Conservation (phyloP, 2,888 invertebrate species). For the Strigamia maritima region DNA sequence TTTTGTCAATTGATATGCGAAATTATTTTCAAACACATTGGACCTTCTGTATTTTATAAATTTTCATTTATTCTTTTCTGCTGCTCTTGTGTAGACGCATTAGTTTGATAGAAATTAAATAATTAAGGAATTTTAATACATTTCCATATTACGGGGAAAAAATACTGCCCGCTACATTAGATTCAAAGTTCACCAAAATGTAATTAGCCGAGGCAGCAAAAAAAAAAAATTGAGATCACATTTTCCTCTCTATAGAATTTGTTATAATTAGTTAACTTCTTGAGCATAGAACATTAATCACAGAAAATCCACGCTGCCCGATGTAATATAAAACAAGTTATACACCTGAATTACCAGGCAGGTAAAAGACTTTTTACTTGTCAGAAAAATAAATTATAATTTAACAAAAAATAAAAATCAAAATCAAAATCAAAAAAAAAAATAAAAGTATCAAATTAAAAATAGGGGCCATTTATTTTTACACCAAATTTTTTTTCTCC, state of each 20-base stretch:
- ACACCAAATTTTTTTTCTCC: background rate
- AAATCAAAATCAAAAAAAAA: background rate
- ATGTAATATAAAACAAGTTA: slow-evolving; percentile 14
- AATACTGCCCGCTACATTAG: slow-evolving; percentile 9
- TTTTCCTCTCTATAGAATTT: slow-evolving; percentile 1
- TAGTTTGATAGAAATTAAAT: background rate
- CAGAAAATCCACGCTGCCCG: slow-evolving; percentile 21
- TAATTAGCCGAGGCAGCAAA: background rate
- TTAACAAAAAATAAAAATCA: background rate
- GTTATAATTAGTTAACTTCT: slow-evolving; percentile 22
- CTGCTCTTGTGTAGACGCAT: background rate
- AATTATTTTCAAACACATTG: background rate
- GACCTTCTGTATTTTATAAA: no score
- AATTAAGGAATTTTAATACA: background rate
- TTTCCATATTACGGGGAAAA: background rate
- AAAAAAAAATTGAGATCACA: slow-evolving; percentile 13
- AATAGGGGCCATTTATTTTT: background rate
- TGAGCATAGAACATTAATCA: slow-evolving; percentile 27
- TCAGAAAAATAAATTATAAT: slow-evolving; percentile 22
- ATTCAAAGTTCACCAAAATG: slow-evolving; percentile 15
- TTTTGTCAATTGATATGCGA: background rate
- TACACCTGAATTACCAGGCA: slow-evolving; percentile 12
- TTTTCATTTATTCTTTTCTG: background rate
- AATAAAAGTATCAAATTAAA: background rate
- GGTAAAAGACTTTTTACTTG: background rate